Evolutionary conservation across 2,113 vertebrate genomes (phyloP), one percentile per base, ranked within the genome.

Genomic region (Melanerpes formicivorus): DNA sequence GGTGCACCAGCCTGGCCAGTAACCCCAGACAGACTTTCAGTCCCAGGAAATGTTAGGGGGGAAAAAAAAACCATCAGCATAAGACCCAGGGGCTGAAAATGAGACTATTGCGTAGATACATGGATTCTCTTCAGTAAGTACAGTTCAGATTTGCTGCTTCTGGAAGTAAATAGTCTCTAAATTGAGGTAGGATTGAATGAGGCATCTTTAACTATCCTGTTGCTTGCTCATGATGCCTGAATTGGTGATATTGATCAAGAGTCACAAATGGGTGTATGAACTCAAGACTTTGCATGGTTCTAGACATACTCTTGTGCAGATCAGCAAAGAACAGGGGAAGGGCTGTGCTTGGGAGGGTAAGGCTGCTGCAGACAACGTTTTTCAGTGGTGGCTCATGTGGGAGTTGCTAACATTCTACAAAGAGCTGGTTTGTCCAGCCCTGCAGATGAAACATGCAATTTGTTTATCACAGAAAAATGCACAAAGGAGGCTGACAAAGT

Each of bases 391-490:
- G 63, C 23, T 91, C 71, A 32, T 11, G 3, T 1, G 18, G 40
- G 48, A n/a, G 88, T 91, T 91, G 54, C 85, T 79, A 7, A 10
- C 21, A 54, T 75, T 87, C 87, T 90, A 37, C 0, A 0, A 65
- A 82, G 71, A 93, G 50, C 80, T 94, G 78, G 75, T 84, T 90
- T 82, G 72, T 85, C 62, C 60, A 58, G 62, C 69, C 85, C 80
- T 74, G 15, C 25, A 75, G 72, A 81, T 66, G 90, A 73, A 95
- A 64, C 4, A 3, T 4, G 2, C 0, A 0, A 59, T 66, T 69
- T 90, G 29, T 67, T 95, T 66, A 32, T 73, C 46, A 42, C 5
- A 58, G 50, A 74, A 65, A 71, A 66, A 50, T 0, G 30, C 27
- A 27, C 0, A 0, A 63, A 40, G 9, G 52, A 64, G 25, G 22